Percentiles rank a stretch among this genome's conserved stretches.
These are phyloP conservation scores for Chrysina gloriosa DNA, from an alignment of 2,888 invertebrate species.

Conservation along the genomic window DNA sequence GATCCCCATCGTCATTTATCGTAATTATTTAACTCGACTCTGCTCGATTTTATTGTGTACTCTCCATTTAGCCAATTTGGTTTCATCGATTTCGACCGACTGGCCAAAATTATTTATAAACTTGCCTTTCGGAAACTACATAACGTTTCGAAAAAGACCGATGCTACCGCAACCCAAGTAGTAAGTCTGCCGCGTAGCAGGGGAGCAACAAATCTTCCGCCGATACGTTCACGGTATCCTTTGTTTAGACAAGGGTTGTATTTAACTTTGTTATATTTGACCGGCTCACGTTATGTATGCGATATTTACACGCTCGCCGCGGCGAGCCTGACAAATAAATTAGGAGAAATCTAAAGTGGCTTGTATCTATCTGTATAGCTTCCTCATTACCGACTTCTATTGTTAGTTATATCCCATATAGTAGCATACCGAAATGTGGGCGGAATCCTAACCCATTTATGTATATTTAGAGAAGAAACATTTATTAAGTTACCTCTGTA, in stretches of 20 bases:
- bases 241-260: conserved; percentile 59
- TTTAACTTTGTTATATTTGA: conserved; percentile 60
- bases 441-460: no score
- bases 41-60: no score
- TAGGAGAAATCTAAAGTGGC: conserved; percentile 45
- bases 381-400: conserved; percentile 16
- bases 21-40: no score
- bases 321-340: conserved; percentile 56
- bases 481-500: no score
- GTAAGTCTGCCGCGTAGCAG: conserved; percentile 41
- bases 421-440: background rate
- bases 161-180: conserved; percentile 20
- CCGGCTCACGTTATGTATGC: conserved; percentile 56
- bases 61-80: background rate
- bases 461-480: no score
- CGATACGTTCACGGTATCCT: conserved; percentile 55
- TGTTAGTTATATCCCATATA: background rate
- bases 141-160: conserved; percentile 26
- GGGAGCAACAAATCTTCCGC: conserved; percentile 56
- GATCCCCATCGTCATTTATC: no score
- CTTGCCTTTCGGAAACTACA: conserved; percentile 20
- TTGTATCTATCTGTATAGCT: background rate
- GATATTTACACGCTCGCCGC: conserved; percentile 47
- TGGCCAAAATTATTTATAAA: conserved; percentile 30
- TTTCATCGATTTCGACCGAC: conserved; percentile 17